These are phyloP conservation scores for Fringilla coelebs DNA, from an alignment of 2,797 vertebrate species.

Conservation along the genomic window DNA sequence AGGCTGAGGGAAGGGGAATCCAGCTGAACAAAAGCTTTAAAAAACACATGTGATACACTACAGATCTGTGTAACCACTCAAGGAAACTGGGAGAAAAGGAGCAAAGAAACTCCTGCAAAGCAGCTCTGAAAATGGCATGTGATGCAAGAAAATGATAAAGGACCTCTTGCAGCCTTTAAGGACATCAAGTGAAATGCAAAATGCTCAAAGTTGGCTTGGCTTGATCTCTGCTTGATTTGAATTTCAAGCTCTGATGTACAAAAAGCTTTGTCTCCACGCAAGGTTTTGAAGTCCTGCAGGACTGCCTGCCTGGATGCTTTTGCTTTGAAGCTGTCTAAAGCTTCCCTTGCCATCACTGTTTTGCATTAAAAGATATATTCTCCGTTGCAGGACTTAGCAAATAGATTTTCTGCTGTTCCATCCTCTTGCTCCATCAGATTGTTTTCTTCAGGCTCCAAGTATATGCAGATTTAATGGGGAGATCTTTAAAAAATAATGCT, in stretches of 20 bases:
- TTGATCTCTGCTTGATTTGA: neutral
- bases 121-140: neutral
- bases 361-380: slow-evolving; percentile 7
- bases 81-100: neutral
- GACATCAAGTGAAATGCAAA: neutral
- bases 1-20: slow-evolving; percentile 49
- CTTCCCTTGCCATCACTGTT: neutral
- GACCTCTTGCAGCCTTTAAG: neutral
- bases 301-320: slow-evolving; percentile 4
- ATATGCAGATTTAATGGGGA: slow-evolving; percentile 61
- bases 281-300: slow-evolving; percentile 41
- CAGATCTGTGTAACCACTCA: neutral
- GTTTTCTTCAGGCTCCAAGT: slow-evolving; percentile 34
- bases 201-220: neutral
- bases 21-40: slow-evolving; percentile 38
- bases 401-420: neutral
- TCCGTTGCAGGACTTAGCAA: neutral
- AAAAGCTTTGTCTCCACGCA: neutral
- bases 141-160: neutral
- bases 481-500: slow-evolving; percentile 42
- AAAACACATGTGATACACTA: neutral
- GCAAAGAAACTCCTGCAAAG: neutral
- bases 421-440: neutral
- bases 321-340: slow-evolving; percentile 39
- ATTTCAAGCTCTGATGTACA: slow-evolving; percentile 27